Evolutionary conservation across 2,888 invertebrate species (phyloP), one percentile per base, ranked within the genome.

Genomic region (Aspidiotus rigidus): DNA sequence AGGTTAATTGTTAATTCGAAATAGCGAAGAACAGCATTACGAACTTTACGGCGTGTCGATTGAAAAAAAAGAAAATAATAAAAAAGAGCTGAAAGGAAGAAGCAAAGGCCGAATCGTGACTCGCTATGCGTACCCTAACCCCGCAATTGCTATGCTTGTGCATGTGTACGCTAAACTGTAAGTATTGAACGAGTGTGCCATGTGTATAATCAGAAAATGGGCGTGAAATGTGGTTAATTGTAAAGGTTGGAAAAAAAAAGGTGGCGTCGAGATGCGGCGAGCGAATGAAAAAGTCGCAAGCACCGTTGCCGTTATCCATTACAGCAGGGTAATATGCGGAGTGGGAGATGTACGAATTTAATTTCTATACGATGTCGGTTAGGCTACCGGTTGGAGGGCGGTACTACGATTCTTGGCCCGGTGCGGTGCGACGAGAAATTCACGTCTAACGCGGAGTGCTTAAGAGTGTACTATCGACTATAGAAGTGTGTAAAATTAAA

Each of bases 281-380:
- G 54, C 64, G 64, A 64, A 64, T 64, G 64, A 54, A 64, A 64
- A 49, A 28, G 44, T 39, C 15, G 64, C 54, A 54, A 64, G 54
- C 54, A 64, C 55, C 64, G 28, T 16, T 49, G 64, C 64, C 39
- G 54, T 54, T 39, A 64, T 64, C 64, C 64, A 64, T 64, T 64
- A 64, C 54, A 17, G 53, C 28, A 53, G 49, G 54, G 49, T 54
- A 54, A 64, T 40, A n/a, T 8, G 39, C 8, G 15, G 15, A 54
- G 55, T 54, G 54, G 64, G 64, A 28, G 62, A 55, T 53, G 54
- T 53, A 54, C 40, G 49, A 64, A 16, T 54, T 64, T 64, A 40
- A 64, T 64, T 64, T 64, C 55, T 40, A 54, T 54, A 64, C 64
- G 54, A 64, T 64, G 64, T 64, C 64, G 53, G 64, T 54, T 40